phyloP scores from a whole-genome alignment of 2,888 invertebrate genomes.

The Girardia tigrina region DNA sequence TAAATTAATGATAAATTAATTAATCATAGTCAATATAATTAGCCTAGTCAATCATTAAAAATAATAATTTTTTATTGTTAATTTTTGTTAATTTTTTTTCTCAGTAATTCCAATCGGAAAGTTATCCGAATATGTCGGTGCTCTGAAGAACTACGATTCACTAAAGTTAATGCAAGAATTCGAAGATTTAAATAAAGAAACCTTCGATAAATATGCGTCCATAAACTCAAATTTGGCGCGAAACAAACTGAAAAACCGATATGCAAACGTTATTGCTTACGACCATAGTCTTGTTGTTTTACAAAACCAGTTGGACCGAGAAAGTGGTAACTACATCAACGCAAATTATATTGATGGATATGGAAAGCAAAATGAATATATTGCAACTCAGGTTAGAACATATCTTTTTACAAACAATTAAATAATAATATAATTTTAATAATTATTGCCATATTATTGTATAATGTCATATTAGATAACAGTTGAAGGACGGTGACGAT shows the following conservation, averaged over 20 bases:
- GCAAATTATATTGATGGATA: slow-evolving; percentile 99
- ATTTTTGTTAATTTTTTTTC: neutral
- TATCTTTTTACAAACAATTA: neutral
- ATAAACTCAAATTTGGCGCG: slow-evolving; percentile 76
- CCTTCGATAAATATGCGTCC: slow-evolving; percentile 66
- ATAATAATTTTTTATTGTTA: no score
- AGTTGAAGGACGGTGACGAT: no score
- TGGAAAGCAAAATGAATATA: slow-evolving; percentile 89
- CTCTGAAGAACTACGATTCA: slow-evolving; percentile 84
- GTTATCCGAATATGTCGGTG: slow-evolving; percentile 81
- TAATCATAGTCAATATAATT: no score
- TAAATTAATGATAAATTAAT: no score
- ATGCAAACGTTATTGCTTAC: slow-evolving; percentile 95
- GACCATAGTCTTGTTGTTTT: slow-evolving; percentile 91
- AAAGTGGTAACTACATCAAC: slow-evolving; percentile 91
- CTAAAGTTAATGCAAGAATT: slow-evolving; percentile 93
- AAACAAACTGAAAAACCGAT: slow-evolving; percentile 94
- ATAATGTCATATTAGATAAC: no score
- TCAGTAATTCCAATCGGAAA: slow-evolving; percentile 63
- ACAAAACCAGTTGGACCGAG: slow-evolving; percentile 57
- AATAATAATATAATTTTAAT: no score
- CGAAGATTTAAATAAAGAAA: slow-evolving; percentile 87
- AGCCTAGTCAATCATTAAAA: no score
- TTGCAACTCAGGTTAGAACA: slow-evolving; percentile 68
- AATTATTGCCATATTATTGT: no score